Evolutionary conservation across 2,797 vertebrate genomes (phyloP).

Genomic region (Aselliscus stoliczkanus): DNA sequence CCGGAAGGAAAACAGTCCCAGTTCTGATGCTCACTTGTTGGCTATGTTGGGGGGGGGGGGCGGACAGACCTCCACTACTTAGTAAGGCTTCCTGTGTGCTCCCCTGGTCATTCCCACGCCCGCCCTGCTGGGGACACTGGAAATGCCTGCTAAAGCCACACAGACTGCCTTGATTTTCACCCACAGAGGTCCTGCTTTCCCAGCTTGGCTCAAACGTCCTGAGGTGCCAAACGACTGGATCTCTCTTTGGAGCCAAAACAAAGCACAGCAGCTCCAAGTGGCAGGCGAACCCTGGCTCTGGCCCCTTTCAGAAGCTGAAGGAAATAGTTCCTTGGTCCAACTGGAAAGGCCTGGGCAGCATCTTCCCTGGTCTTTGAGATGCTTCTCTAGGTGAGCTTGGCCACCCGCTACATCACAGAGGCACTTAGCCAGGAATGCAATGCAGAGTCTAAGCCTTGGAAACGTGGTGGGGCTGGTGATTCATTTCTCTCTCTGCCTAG

Average conservation of each 20-base stretch:
- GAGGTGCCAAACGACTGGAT: background rate
- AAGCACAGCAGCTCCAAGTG: background rate
- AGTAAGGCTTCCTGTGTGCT: background rate
- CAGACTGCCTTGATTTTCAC: background rate
- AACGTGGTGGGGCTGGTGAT: background rate
- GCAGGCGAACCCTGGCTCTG: no score
- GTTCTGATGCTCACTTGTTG: background rate
- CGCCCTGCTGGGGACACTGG: background rate
- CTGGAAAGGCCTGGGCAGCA: background rate
- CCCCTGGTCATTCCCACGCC: background rate
- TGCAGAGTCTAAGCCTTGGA: background rate
- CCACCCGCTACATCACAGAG: background rate
- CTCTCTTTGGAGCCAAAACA: background rate
- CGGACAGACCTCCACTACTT: no score
- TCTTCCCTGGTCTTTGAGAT: background rate
- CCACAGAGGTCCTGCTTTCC: background rate
- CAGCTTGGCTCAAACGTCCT: background rate
- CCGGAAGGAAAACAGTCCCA: background rate
- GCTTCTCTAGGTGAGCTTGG: background rate
- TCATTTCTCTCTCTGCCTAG: background rate
- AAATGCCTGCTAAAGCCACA: background rate
- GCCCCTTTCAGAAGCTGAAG: background rate
- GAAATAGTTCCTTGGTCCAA: background rate
- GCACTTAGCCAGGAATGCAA: background rate
- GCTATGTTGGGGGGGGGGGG: accelerated